Evolutionary conservation across 1,140 invertebrate genomes (phyloP).

Genomic region (Orius insidiosus): DNA sequence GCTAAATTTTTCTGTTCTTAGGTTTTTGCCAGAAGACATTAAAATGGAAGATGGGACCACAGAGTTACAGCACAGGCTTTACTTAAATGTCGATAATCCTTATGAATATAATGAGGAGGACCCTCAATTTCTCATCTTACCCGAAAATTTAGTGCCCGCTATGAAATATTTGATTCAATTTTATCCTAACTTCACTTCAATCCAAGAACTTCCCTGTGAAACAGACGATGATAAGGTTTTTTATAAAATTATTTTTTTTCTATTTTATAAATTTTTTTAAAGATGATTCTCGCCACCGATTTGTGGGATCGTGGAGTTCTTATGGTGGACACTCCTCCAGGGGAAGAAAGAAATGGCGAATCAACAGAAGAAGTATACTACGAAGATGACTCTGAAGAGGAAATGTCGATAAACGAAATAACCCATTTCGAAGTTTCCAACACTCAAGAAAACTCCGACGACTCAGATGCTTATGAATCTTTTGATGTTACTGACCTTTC

Average conservation of each 20-base stretch:
- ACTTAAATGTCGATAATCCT: conserved; percentile 37
- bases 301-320: conserved; percentile 8
- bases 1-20: conserved; percentile 21
- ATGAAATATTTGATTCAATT: conserved; percentile 32
- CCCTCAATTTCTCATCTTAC: conserved; percentile 33
- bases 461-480: too few species aligned
- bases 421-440: too few species aligned
- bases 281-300: background rate
- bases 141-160: conserved; percentile 28
- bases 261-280: background rate
- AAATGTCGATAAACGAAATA: too few species aligned
- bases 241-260: background rate
- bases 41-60: background rate
- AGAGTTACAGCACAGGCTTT: conserved; percentile 26
- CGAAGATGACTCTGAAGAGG: conserved; percentile 1
- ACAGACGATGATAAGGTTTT: conserved; percentile 26
- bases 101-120: conserved; percentile 35
- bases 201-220: conserved; percentile 33
- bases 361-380: too few species aligned
- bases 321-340: conserved; percentile 1
- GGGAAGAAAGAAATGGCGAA: background rate
- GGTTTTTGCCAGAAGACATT: conserved; percentile 32
- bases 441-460: too few species aligned
- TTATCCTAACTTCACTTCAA: conserved; percentile 34
- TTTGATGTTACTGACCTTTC: too few species aligned